These are phyloP conservation scores for Sylvicola cinctus DNA, from an alignment of 2,888 invertebrate species.

Conservation along the genomic window DNA sequence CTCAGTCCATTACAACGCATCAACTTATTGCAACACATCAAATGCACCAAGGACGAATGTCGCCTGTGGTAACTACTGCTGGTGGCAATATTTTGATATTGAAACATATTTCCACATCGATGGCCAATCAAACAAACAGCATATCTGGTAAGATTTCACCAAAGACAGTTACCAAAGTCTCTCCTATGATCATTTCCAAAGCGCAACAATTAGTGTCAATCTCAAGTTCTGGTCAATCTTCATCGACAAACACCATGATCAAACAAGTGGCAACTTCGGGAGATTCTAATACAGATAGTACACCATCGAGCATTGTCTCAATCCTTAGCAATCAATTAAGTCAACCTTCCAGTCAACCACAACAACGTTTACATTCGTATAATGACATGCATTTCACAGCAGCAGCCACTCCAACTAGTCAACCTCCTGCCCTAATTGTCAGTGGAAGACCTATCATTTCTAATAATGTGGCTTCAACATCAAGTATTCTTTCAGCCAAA, in stretches of 20 bases:
- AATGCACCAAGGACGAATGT: no score
- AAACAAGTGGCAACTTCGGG: background rate
- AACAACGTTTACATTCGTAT: no score
- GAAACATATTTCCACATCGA: conserved; percentile 3
- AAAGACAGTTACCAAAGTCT: background rate
- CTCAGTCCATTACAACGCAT: conserved; percentile 7
- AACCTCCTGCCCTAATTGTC: conserved; percentile 13
- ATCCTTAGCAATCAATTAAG: no score
- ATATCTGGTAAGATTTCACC: background rate
- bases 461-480: background rate
- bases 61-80: background rate
- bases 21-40: no score
- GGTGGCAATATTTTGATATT: conserved; percentile 6
- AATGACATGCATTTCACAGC: conserved; percentile 6
- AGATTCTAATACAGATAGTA: no score
- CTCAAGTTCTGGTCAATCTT: conserved; percentile 3
- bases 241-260: background rate
- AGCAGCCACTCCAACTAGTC: conserved; percentile 4
- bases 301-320: no score
- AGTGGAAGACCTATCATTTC: conserved; percentile 5
- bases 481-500: conserved; percentile 25
- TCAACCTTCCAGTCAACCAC: no score
- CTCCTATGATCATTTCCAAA: background rate
- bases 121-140: no score
- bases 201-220: no score